A percentile compares a stretch with the other conserved stretches of the same genome.
These are phyloP conservation scores for Dendrolimus kikuchii DNA, from an alignment of 1,140 invertebrate genomes.

Conservation along the genomic window DNA sequence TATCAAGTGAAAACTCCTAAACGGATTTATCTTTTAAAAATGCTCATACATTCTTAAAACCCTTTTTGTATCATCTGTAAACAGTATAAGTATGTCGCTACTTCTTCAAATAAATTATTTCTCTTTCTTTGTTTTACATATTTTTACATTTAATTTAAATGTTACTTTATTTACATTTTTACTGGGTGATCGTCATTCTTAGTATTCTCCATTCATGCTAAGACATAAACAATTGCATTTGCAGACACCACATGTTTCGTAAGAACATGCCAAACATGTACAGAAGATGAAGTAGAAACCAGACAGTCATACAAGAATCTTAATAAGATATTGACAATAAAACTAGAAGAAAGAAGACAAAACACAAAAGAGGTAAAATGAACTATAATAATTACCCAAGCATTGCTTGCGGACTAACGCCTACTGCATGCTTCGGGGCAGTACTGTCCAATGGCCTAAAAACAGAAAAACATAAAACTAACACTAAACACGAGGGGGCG, in stretches of 20 bases:
- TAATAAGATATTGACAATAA: constrained; percentile 5
- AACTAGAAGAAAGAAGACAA: constrained; percentile 22
- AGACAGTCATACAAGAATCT: not conserved
- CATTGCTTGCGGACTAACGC: constrained; percentile 66
- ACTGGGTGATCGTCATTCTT: too few species aligned
- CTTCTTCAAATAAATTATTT: too few species aligned
- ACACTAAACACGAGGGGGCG: constrained; percentile 45
- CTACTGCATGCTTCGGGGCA: constrained; percentile 68
- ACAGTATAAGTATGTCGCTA: too few species aligned
- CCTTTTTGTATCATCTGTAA: too few species aligned
- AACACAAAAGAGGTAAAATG: constrained; percentile 13
- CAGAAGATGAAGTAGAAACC: constrained; percentile 13
- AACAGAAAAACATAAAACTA: constrained; percentile 67
- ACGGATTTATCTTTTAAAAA: too few species aligned
- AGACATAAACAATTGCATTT: not conserved
- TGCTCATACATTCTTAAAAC: too few species aligned
- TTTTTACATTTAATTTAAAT: too few species aligned
- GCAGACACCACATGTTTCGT: not conserved
- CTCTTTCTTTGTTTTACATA: too few species aligned
- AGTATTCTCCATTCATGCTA: not conserved
- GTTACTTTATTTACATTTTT: too few species aligned
- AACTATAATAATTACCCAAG: constrained; percentile 67
- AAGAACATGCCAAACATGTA: not conserved
- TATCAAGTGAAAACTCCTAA: too few species aligned
- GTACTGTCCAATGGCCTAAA: constrained; percentile 68